Percentiles rank a stretch among this genome's conserved stretches.
Conservation (phyloP, 2,797 vertebrate species). For the Fistularia commersonii region DNA sequence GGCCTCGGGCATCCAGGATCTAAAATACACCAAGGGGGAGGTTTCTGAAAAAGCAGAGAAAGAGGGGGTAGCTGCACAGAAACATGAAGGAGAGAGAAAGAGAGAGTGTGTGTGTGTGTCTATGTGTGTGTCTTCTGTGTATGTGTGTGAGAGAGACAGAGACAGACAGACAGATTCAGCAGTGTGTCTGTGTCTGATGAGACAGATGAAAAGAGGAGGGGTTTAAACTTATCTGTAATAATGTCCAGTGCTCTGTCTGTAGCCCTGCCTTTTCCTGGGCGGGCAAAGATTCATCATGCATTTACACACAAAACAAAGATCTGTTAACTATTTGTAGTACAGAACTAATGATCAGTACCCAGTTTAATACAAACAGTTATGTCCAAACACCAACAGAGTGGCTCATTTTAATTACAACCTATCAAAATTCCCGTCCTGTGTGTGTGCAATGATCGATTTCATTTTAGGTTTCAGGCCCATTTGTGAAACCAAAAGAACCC, state of each 20-base stretch:
- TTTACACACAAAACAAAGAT: conserved; percentile 31
- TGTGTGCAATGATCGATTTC: no score
- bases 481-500: no score
- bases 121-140: no score
- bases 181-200: conserved; percentile 50
- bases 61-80: no score
- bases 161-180: conserved; percentile 14
- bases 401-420: no score
- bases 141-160: no score
- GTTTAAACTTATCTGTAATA: conserved; percentile 93
- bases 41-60: conserved; percentile 59
- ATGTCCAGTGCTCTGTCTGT: conserved; percentile 81
- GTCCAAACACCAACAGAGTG: no score
- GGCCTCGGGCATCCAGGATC: conserved; percentile 50
- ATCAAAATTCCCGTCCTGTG: no score
- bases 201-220: conserved; percentile 69
- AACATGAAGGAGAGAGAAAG: conserved; percentile 9
- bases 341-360: no score
- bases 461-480: no score
- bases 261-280: conserved; percentile 81
- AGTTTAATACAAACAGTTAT: no score
- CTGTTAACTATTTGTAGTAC: conserved; percentile 18
- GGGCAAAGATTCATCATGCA: conserved; percentile 51
- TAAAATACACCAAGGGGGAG: conserved; percentile 58
- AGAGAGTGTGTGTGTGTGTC: no score